phyloP scores from a whole-genome alignment of 2,888 invertebrate genomes.

The Papilio gigon region DNA sequence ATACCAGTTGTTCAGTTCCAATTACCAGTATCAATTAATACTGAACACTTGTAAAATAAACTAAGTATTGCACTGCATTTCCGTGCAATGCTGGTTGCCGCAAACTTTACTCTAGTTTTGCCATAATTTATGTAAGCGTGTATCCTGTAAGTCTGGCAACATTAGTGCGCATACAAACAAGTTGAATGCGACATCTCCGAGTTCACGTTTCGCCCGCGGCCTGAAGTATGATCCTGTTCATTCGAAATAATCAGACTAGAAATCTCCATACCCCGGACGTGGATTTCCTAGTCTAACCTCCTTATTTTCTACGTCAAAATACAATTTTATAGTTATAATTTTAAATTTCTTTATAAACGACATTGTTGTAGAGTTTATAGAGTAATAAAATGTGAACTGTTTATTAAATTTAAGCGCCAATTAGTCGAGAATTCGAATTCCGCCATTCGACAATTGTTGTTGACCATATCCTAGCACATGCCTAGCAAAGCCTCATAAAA shows the following conservation, averaged over 20 bases:
- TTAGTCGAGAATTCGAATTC: no score
- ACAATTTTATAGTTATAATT: not conserved
- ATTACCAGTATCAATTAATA: conserved; percentile 12
- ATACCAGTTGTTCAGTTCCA: no score
- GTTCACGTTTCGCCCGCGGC: conserved; percentile 13
- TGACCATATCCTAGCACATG: no score
- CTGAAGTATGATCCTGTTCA: conserved; percentile 11
- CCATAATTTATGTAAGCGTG: conserved; percentile 6
- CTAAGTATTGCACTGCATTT: conserved; percentile 5
- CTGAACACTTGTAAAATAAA: conserved; percentile 6
- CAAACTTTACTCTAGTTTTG: conserved; percentile 18
- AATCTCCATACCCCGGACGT: conserved; percentile 9
- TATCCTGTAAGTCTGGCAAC: conserved; percentile 24
- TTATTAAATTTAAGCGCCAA: no score
- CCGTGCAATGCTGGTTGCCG: conserved; percentile 12
- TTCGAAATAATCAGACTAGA: conserved; percentile 30
- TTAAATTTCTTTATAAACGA: no score
- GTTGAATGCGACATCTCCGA: conserved; percentile 9
- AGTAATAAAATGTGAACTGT: no score
- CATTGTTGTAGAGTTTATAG: no score
- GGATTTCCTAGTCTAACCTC: conserved; percentile 9
- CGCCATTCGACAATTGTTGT: no score
- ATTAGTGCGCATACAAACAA: conserved; percentile 22
- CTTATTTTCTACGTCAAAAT: not conserved
- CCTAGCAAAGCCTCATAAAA: no score